Conservation (phyloP, 2,797 vertebrate species). For the Chelonia mydas region DNA sequence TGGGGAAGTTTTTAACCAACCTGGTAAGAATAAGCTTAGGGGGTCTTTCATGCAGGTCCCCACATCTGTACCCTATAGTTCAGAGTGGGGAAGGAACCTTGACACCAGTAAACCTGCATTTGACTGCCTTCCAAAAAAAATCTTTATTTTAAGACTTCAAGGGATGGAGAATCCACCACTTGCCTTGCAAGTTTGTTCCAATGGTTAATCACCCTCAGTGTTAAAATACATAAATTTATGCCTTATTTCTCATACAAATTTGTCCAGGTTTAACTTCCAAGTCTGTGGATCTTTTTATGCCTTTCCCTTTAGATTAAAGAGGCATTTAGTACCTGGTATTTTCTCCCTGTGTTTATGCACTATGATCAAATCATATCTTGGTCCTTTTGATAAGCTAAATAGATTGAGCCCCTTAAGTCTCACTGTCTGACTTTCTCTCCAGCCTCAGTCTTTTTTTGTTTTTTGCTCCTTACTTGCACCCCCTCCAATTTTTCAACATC, state of each 20-base stretch:
- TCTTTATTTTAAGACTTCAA: too few relatives aligned
- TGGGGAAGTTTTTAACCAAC: too few relatives aligned
- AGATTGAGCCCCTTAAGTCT: neutral
- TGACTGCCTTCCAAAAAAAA: too few relatives aligned
- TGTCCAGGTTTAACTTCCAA: neutral
- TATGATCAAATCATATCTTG: neutral
- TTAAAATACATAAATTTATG: neutral
- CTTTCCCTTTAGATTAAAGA: neutral
- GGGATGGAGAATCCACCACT: too few relatives aligned
- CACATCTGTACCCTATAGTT: too few relatives aligned
- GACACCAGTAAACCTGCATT: too few relatives aligned
- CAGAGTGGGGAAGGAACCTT: too few relatives aligned
- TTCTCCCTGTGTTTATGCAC: neutral
- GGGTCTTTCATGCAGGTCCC: too few relatives aligned
- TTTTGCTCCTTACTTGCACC: neutral
- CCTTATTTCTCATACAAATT: neutral
- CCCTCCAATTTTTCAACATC: neutral
- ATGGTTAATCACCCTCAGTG: neutral
- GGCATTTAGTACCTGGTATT: neutral
- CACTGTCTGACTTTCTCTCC: neutral
- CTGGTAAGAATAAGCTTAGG: too few relatives aligned
- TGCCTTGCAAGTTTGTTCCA: too few relatives aligned
- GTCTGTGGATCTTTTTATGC: neutral
- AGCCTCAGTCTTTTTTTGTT: neutral
- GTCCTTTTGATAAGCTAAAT: neutral